Base-by-base conservation (phyloP, 2,113 vertebrate genomes). In the Mola mola region DNA sequence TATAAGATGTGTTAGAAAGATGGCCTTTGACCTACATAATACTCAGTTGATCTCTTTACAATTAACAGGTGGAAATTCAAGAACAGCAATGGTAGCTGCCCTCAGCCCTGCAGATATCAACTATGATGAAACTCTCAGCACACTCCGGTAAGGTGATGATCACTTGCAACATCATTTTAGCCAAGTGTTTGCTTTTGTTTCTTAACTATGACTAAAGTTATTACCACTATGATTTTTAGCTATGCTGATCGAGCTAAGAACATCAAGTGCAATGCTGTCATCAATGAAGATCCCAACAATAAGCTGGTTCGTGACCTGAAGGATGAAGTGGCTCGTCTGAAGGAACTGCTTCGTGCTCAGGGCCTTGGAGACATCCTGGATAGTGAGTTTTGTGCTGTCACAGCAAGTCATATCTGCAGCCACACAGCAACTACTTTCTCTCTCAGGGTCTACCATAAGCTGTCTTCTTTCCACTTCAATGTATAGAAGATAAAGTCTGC, bases 91-190 rank as follows among this genome's bases (percentile, higher is more conserved):
- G 97, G 97, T 99, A 17, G 97, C 97, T 77, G 97, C 97, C 48
- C 91, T 99, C 89, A 99, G 97, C 89, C 97, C 97, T 2, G 97
- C 97, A 71, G 97, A 99, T 60, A 99, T 99, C 67, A 99, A 99
- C 91, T 99, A 98, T 0, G 97, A 99, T 81, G 97, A 99, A 90
- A 99, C 97, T n/a, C 87, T 99, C 74, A 98, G 97, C 91, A 99
- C 97, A 33, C 93, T 98, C 75, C 96, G 97, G 97, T 99, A 94
- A 40, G 59, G 1, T 38, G 29, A 19, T 8, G 1, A 6, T 34
- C 33, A n/a, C 3, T 7, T 13, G 20, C 17, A 7, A 17, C n/a
- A 46, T 22, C 21, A 13, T 36, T 8, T 15, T 15, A n/a, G 13
- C n/a, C 12, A 17, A 2, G 22, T 25, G 9, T 42, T 31, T 60